A percentile compares a stretch with the other conserved stretches of the same genome.
Evolutionary conservation across 1,140 invertebrate species (phyloP).

Genomic region (Choristoneura fumiferana): DNA sequence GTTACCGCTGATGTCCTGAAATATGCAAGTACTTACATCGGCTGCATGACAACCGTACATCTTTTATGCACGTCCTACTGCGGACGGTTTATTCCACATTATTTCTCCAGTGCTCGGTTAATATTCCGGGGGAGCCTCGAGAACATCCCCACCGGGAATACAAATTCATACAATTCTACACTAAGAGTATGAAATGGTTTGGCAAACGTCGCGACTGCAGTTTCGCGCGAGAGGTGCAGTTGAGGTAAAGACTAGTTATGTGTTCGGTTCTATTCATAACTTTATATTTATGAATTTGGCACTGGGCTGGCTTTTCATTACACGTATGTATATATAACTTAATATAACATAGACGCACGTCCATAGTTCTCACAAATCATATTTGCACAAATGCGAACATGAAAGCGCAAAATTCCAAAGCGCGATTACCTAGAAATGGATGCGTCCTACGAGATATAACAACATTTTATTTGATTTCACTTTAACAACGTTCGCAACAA

Average conservation of each 20-base stretch:
- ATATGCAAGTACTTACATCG: conserved; percentile 3
- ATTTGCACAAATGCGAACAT: too few species aligned
- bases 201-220: conserved; percentile 41
- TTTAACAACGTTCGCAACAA: too few species aligned
- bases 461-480: too few species aligned
- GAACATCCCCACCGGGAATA: conserved; percentile 50
- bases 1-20: neutral
- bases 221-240: conserved; percentile 12
- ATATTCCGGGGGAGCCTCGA: conserved; percentile 49
- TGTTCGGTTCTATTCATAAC: conserved; percentile 16
- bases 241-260: conserved; percentile 9
- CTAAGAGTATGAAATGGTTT: conserved; percentile 41
- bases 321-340: too few species aligned
- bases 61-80: conserved; percentile 51
- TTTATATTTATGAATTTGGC: neutral
- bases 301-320: too few species aligned
- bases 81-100: conserved; percentile 61
- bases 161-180: conserved; percentile 54
- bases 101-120: conserved; percentile 51
- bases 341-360: too few species aligned
- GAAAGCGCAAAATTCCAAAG: too few species aligned
- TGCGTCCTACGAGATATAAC: too few species aligned
- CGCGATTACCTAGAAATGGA: too few species aligned
- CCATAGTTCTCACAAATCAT: too few species aligned
- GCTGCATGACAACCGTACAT: conserved; percentile 28